phyloP scores from a whole-genome alignment of 2,113 vertebrate genomes.

The Carlito syrichta region DNA sequence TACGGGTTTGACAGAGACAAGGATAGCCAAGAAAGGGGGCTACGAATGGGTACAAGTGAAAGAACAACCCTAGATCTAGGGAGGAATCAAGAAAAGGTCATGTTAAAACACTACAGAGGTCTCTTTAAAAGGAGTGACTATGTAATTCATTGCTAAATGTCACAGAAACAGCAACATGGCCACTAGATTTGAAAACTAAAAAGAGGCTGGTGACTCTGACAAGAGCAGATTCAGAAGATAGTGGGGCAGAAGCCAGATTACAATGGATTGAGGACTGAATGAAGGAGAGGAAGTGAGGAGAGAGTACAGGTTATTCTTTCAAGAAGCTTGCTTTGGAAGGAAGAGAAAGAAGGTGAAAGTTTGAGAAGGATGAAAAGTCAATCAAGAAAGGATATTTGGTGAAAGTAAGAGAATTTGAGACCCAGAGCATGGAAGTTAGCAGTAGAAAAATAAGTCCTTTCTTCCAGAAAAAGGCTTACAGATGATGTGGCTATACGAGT shows the following conservation, averaged over 20 bases:
- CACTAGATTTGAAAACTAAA: neutral
- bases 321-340: neutral
- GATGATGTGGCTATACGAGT: neutral
- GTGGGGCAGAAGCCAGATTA: neutral
- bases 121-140: neutral
- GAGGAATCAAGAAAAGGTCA: neutral
- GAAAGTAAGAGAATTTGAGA: neutral
- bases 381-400: neutral
- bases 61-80: neutral
- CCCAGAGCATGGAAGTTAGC: neutral
- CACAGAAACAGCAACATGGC: neutral
- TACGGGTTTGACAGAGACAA: neutral
- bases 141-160: neutral
- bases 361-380: neutral
- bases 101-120: neutral
- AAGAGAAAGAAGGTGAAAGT: neutral
- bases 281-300: neutral
- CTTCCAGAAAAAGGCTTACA: neutral
- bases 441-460: neutral
- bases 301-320: neutral
- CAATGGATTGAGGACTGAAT: neutral
- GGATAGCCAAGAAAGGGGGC: neutral
- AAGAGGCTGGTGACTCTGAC: neutral
- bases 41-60: neutral
- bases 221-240: neutral